A percentile compares a stretch with the other conserved stretches of the same genome.
Evolutionary conservation across 1,140 invertebrate genomes (phyloP).

Genomic region (Phortica variegata): DNA sequence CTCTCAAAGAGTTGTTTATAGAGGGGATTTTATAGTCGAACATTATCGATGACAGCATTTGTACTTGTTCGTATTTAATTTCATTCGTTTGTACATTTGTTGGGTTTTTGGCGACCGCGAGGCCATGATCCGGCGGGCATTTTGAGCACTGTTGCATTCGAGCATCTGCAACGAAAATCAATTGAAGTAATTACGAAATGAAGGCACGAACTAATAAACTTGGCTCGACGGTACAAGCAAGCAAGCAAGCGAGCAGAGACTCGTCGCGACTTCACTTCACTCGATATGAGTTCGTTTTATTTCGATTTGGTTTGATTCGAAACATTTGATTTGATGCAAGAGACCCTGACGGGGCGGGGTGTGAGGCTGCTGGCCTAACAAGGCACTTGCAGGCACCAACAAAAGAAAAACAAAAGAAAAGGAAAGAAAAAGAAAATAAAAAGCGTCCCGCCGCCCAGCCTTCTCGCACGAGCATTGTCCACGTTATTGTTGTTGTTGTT

Average conservation of each 20-base stretch:
- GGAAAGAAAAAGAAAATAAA: constrained; percentile 11
- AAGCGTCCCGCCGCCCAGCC: too few species aligned
- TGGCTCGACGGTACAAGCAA: too few species aligned
- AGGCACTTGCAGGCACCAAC: neutral
- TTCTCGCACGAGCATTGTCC: too few species aligned
- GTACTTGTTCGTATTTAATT: constrained; percentile 19
- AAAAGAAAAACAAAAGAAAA: neutral
- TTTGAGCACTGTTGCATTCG: constrained; percentile 14
- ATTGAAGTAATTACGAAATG: constrained; percentile 55
- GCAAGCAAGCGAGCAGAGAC: constrained; percentile 14
- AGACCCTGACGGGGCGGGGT: neutral
- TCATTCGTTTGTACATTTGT: constrained; percentile 21
- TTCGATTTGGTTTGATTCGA: constrained; percentile 26
- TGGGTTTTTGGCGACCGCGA: neutral
- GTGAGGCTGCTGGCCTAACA: constrained; percentile 26
- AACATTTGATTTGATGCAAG: constrained; percentile 17
- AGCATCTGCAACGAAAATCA: constrained; percentile 52
- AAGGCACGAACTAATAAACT: constrained; percentile 55
- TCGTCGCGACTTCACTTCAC: constrained; percentile 4
- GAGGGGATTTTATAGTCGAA: too few species aligned
- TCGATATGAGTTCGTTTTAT: constrained; percentile 23
- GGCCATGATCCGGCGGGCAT: neutral
- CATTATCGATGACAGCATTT: constrained; percentile 8
- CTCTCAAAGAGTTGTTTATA: too few species aligned
- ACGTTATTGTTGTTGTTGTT: too few species aligned